phyloP scores from a whole-genome alignment of 2,797 vertebrate genomes.

The Enteromius treurensis region DNA sequence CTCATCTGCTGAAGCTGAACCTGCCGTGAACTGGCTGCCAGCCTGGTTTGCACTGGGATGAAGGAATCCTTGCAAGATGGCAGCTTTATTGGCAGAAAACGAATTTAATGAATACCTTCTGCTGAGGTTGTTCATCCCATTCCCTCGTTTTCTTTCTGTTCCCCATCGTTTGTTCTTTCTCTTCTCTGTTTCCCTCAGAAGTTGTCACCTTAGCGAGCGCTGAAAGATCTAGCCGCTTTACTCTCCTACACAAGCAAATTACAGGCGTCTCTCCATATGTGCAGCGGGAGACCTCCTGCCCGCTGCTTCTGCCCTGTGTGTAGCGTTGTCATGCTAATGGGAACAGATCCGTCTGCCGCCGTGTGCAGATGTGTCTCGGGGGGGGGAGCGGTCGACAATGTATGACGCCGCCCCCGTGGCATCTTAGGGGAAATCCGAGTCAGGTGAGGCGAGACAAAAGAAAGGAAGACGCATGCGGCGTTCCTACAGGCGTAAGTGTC shows the following conservation, averaged over 20 bases:
- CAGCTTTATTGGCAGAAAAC: conserved; percentile 73
- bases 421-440: conserved; percentile 4
- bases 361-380: conserved; percentile 65
- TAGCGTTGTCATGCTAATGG: conserved; percentile 65
- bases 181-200: conserved; percentile 32
- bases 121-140: conserved; percentile 67
- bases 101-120: conserved; percentile 79
- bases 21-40: conserved; percentile 46
- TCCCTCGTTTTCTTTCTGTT: conserved; percentile 57
- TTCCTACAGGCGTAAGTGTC: not conserved
- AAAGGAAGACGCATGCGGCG: not conserved
- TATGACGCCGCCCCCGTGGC: not conserved
- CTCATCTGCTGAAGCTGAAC: conserved; percentile 48
- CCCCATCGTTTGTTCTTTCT: conserved; percentile 36
- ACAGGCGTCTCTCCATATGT: conserved; percentile 40
- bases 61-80: conserved; percentile 70
- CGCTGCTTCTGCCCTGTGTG: conserved; percentile 51
- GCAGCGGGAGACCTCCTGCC: conserved; percentile 53
- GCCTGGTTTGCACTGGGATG: conserved; percentile 62
- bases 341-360: conserved; percentile 64
- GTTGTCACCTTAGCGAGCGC: conserved; percentile 34
- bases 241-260: conserved; percentile 57
- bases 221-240: conserved; percentile 38
- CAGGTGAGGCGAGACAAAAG: conserved; percentile 25
- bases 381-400: not conserved